phyloP scores from a whole-genome alignment of 2,113 vertebrate species.

The pig (Sus scrofa) region DNA sequence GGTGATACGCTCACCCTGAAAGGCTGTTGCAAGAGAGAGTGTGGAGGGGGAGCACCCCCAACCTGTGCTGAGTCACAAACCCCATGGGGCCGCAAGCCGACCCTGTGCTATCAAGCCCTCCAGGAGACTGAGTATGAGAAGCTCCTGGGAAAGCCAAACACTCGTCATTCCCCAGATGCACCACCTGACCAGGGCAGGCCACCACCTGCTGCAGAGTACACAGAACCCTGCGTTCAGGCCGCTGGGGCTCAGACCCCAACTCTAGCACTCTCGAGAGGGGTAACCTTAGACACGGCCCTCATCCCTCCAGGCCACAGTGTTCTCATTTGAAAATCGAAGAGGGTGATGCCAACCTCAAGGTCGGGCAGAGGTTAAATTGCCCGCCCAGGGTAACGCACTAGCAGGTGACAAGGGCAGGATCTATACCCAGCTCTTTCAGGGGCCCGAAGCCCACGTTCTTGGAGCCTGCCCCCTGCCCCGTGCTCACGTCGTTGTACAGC shows the following conservation, averaged over 20 bases:
- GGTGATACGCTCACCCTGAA: background rate
- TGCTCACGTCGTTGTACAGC: conserved; percentile 95
- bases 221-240: background rate
- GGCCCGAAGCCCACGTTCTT: background rate
- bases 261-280: background rate
- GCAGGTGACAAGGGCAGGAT: background rate
- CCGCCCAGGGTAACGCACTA: background rate
- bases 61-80: background rate
- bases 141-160: background rate
- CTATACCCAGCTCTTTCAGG: background rate
- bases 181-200: background rate
- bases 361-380: background rate
- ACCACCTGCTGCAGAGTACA: background rate
- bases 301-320: background rate
- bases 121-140: background rate
- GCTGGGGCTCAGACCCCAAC: background rate
- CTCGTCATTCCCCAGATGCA: background rate
- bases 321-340: background rate
- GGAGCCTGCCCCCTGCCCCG: fast-evolving
- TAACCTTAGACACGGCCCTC: background rate
- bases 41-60: background rate
- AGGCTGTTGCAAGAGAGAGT: background rate
- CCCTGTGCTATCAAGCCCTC: background rate
- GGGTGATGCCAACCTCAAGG: background rate
- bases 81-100: background rate